phyloP scores from a whole-genome alignment of 1,140 invertebrate genomes.

The Druon quercuslanigerum region DNA sequence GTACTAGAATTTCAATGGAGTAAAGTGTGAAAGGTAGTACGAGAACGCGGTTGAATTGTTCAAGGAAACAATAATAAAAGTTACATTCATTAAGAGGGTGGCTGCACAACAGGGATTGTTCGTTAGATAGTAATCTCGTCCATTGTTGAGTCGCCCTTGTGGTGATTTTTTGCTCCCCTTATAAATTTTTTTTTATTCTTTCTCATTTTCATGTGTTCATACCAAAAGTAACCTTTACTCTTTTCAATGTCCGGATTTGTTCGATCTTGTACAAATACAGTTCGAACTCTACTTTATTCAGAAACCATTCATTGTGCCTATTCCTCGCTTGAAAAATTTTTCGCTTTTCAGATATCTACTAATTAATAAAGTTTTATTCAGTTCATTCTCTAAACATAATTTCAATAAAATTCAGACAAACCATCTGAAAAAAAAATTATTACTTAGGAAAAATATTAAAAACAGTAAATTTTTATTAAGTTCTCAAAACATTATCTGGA shows the following conservation, averaged over 20 bases:
- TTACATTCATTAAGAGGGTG: slow-evolving; percentile 69
- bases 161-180: neutral
- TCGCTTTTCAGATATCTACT: neutral
- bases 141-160: neutral
- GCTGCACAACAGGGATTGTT: slow-evolving; percentile 53
- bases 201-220: slow-evolving; percentile 2
- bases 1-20: neutral
- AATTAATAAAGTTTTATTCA: no score
- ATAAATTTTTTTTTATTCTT: neutral
- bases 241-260: neutral
- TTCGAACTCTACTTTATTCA: slow-evolving; percentile 21
- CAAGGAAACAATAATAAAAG: slow-evolving; percentile 70
- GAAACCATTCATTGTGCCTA: slow-evolving; percentile 4
- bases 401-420: no score
- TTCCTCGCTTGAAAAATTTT: slow-evolving; percentile 1
- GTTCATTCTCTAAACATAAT: no score
- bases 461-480: no score
- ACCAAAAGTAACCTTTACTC: slow-evolving; percentile 13
- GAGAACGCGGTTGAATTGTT: slow-evolving; percentile 57
- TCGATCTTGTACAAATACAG: neutral
- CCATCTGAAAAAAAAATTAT: no score
- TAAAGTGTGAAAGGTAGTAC: slow-evolving; percentile 38
- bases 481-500: no score
- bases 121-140: slow-evolving; percentile 48
- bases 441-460: no score